Conservation (phyloP, 2,888 invertebrate genomes). For the Plemyria rubiginata region DNA sequence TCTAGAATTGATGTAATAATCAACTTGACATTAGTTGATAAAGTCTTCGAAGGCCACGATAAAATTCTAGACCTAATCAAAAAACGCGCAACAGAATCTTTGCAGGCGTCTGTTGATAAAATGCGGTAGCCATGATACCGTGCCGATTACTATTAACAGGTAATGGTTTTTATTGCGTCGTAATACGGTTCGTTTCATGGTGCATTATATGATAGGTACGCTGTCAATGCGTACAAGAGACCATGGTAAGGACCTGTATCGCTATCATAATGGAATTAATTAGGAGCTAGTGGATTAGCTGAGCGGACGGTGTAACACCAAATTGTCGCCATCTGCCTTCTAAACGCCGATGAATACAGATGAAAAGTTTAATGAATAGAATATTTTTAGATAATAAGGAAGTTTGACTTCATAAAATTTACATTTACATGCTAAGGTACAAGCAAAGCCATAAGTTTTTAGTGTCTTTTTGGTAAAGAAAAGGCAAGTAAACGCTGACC, state of each 20-base stretch:
- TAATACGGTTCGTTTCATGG: neutral
- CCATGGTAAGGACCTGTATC: slow-evolving; percentile 47
- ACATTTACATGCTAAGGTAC: too few species aligned
- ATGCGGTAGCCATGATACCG: neutral
- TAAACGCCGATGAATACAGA: slow-evolving; percentile 41
- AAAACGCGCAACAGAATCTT: slow-evolving; percentile 49
- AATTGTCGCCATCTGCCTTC: slow-evolving; percentile 71
- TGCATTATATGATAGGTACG: neutral
- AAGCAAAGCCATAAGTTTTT: too few species aligned
- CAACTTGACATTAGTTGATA: too few species aligned
- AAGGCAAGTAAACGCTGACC: too few species aligned
- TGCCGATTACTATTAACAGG: neutral
- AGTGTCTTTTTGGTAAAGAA: too few species aligned
- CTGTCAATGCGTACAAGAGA: neutral
- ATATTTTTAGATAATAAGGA: too few species aligned
- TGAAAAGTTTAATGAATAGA: neutral
- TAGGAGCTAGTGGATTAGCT: slow-evolving; percentile 70
- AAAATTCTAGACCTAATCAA: slow-evolving; percentile 13
- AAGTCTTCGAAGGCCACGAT: neutral
- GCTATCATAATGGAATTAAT: slow-evolving; percentile 68
- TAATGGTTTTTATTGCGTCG: neutral
- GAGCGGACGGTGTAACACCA: slow-evolving; percentile 59
- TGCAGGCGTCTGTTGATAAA: slow-evolving; percentile 40
- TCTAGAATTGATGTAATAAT: too few species aligned
- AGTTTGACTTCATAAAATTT: too few species aligned